phyloP scores from a whole-genome alignment of 2,888 invertebrate species.

The Macroteleia sp. region DNA sequence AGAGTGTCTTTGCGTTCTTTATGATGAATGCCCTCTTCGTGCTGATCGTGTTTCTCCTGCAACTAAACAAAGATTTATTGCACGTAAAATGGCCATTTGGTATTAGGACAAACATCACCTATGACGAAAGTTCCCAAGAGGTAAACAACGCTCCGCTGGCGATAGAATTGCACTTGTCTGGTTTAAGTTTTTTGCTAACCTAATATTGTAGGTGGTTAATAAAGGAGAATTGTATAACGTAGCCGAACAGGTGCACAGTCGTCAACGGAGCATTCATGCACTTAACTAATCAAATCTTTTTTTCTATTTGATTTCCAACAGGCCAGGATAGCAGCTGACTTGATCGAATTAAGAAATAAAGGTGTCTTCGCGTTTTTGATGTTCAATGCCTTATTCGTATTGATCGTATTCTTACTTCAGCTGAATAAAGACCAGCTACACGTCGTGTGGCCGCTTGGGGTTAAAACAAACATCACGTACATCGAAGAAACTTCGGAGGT shows the following conservation, averaged over 20 bases:
- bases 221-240: conserved; percentile 1
- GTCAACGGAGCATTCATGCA: conserved; percentile 68
- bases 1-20: conserved; percentile 97
- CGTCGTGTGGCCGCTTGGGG: conserved; percentile 98
- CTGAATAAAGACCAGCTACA: conserved; percentile 99
- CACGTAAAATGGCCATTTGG: conserved; percentile 98
- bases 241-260: conserved; percentile 59
- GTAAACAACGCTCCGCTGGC: conserved; percentile 87
- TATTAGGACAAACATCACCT: conserved; percentile 96
- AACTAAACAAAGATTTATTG: conserved; percentile 98
- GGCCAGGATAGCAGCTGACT: conserved; percentile 94
- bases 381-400: conserved; percentile 99
- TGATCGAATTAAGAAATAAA: conserved; percentile 98
- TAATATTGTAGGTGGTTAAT: too few species aligned
- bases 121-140: conserved; percentile 95
- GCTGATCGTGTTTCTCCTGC: conserved; percentile 98
- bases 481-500: conserved; percentile 97
- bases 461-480: conserved; percentile 97
- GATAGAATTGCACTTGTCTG: conserved; percentile 54
- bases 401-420: conserved; percentile 99
- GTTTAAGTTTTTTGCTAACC: too few species aligned
- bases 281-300: conserved; percentile 73
- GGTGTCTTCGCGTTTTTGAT: conserved; percentile 99
- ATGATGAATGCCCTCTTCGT: conserved; percentile 99
- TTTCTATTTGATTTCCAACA: conserved; percentile 85